A percentile compares a stretch with the other conserved stretches of the same genome.
These are phyloP conservation scores for Zaprionus ghesquierei DNA, from an alignment of 1,140 invertebrate genomes.

Conservation along the genomic window DNA sequence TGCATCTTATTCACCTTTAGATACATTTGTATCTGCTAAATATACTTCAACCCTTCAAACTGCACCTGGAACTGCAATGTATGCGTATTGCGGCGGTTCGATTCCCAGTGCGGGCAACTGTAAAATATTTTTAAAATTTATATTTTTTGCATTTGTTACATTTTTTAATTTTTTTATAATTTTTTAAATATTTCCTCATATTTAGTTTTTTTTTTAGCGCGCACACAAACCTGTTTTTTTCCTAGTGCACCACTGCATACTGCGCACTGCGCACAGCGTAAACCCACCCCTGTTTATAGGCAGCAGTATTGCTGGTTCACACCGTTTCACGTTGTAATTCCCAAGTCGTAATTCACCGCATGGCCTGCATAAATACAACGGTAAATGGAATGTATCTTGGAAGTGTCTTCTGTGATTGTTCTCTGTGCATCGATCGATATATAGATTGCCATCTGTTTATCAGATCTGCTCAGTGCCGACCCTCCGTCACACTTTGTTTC, in stretches of 20 bases:
- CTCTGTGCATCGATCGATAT: conserved; percentile 82
- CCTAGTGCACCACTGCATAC: background rate
- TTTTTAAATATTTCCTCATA: background rate
- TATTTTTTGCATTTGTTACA: background rate
- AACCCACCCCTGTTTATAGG: conserved; percentile 16
- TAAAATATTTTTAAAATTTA: background rate
- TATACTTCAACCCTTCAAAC: background rate
- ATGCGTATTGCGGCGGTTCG: background rate
- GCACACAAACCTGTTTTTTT: background rate
- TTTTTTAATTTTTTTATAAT: background rate
- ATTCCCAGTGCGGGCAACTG: background rate
- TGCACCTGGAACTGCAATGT: background rate
- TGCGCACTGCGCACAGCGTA: background rate
- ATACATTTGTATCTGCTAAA: background rate
- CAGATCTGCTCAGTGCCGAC: conserved; percentile 83
- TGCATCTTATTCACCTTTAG: background rate
- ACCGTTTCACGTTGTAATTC: conserved; percentile 46
- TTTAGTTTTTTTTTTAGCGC: background rate
- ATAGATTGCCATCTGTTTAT: conserved; percentile 78
- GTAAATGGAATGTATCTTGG: background rate
- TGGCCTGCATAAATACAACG: conserved; percentile 46
- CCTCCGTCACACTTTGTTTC: conserved; percentile 82
- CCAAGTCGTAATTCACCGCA: conserved; percentile 41
- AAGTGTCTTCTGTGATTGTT: conserved; percentile 83
- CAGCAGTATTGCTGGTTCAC: background rate